Evolutionary conservation across 2,888 invertebrate genomes (phyloP).

Genomic region (Argyra leucocephala): DNA sequence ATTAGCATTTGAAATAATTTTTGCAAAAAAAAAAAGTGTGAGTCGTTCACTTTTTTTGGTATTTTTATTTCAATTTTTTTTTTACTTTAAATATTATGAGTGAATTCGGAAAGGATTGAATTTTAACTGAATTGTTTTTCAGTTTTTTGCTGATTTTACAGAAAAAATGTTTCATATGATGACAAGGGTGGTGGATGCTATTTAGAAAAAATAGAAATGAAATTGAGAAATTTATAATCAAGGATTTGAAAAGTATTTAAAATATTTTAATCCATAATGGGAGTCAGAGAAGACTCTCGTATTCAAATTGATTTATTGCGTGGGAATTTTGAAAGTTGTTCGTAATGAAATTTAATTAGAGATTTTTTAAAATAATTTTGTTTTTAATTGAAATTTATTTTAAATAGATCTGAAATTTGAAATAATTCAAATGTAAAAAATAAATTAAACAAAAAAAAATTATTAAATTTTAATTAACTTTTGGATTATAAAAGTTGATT

Average conservation of each 20-base stretch:
- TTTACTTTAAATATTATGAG: neutral
- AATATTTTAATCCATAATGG: neutral
- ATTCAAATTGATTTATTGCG: neutral
- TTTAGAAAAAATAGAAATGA: neutral
- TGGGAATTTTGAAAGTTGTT: conserved; percentile 1
- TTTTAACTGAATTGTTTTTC: neutral
- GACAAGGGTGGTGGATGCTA: no score
- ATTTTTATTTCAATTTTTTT: neutral
- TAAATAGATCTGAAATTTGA: no score
- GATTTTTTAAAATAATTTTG: neutral
- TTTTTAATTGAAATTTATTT: neutral
- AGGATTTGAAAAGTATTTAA: neutral
- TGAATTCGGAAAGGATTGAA: neutral
- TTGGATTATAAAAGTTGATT: no score
- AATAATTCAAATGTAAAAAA: no score
- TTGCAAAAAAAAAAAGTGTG: neutral
- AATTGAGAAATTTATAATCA: neutral
- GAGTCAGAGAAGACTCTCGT: neutral
- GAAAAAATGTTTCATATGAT: neutral
- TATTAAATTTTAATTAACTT: no score
- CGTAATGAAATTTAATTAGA: conserved; percentile 1
- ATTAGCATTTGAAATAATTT: neutral
- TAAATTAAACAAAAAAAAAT: no score
- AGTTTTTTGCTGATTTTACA: neutral
- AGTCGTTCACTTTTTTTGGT: no score